Percentiles rank a stretch among this genome's conserved stretches.
Conservation (phyloP, 2,888 invertebrate species). For the Acrocyrtus sp. region DNA sequence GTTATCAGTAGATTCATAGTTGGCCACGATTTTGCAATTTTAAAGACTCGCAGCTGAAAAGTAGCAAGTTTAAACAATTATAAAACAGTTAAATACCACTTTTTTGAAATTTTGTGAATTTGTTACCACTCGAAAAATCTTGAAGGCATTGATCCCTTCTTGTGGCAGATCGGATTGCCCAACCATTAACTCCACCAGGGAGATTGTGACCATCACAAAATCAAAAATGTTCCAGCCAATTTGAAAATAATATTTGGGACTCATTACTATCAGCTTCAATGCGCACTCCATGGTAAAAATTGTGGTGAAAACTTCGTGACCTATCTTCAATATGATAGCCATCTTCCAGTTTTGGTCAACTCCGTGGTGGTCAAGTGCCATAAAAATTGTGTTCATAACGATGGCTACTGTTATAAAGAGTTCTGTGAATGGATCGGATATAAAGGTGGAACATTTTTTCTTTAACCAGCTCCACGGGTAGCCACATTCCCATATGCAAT, state of each 20-base stretch:
- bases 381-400: slow-evolving; percentile 77
- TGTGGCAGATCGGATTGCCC: slow-evolving; percentile 61
- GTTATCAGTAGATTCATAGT: slow-evolving; percentile 97
- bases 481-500: slow-evolving; percentile 87
- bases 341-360: slow-evolving; percentile 82
- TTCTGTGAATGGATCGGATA: slow-evolving; percentile 98
- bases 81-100: too few species aligned
- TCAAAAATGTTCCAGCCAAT: slow-evolving; percentile 72
- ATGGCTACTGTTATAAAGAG: slow-evolving; percentile 98
- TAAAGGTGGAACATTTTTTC: slow-evolving; percentile 85
- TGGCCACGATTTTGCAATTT: slow-evolving; percentile 99
- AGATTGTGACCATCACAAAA: slow-evolving; percentile 84
- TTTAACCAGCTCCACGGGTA: slow-evolving; percentile 91
- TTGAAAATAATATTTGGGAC: slow-evolving; percentile 96
- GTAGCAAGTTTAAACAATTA: background rate
- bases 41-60: slow-evolving; percentile 80
- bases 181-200: slow-evolving; percentile 78
- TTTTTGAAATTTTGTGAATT: too few species aligned
- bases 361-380: slow-evolving; percentile 93
- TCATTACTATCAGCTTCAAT: slow-evolving; percentile 94
- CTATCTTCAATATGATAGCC: slow-evolving; percentile 78
- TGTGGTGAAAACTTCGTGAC: slow-evolving; percentile 70
- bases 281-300: slow-evolving; percentile 58
- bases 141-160: slow-evolving; percentile 70
- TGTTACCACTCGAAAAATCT: slow-evolving; percentile 97